Evolutionary conservation across 2,113 vertebrate species (phyloP).

Genomic region (Nibea coibor): DNA sequence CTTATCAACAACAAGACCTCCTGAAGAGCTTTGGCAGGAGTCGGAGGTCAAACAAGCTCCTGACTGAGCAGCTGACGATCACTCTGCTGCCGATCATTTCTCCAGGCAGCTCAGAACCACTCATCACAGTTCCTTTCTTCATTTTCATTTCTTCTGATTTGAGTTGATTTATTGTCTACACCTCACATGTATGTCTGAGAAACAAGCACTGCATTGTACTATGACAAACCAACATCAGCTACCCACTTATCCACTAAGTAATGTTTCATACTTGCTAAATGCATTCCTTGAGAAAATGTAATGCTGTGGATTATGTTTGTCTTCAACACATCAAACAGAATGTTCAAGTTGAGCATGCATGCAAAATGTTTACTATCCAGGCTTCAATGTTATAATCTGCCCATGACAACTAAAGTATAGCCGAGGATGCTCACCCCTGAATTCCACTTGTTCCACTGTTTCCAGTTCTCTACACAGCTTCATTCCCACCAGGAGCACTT

Average conservation of each 20-base stretch:
- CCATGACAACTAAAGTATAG: background rate
- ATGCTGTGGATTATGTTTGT: background rate
- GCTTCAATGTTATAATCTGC: background rate
- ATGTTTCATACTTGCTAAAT: background rate
- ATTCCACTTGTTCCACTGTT: too few species aligned
- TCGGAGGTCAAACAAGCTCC: conserved; percentile 46
- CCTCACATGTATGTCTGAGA: background rate
- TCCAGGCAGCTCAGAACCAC: conserved; percentile 24
- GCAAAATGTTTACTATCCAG: background rate
- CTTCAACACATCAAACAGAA: conserved; percentile 2
- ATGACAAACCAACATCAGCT: background rate
- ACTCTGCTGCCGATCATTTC: background rate
- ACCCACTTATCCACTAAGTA: too few species aligned
- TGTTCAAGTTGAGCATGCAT: conserved; percentile 1
- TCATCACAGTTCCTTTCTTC: conserved; percentile 21
- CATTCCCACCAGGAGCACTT: too few species aligned
- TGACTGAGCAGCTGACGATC: conserved; percentile 24
- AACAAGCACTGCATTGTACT: background rate
- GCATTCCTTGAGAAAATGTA: background rate
- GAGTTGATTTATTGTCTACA: conserved; percentile 54
- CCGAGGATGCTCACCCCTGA: background rate
- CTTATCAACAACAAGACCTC: conserved; percentile 25
- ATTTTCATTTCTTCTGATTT: conserved; percentile 50
- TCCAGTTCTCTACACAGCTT: too few species aligned
- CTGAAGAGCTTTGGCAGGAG: conserved; percentile 21